Evolutionary conservation across 1,140 invertebrate species (phyloP).

Genomic region (Polyergus mexicanus): DNA sequence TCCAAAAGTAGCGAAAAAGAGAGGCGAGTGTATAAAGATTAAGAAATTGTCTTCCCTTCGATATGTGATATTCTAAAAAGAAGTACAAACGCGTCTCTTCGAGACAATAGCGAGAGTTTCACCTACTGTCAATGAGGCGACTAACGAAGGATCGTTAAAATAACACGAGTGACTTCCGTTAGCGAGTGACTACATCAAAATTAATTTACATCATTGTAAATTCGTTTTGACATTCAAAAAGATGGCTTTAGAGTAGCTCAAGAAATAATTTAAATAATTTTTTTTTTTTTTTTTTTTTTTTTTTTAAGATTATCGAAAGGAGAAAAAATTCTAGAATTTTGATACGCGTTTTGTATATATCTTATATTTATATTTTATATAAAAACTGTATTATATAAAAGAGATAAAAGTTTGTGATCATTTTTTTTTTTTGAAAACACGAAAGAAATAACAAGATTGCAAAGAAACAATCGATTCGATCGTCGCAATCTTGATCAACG

Average conservation of each 20-base stretch:
- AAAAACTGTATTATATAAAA: no score
- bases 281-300: no score
- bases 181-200: not conserved
- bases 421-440: no score
- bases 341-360: not conserved
- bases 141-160: not conserved
- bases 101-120: constrained; percentile 58
- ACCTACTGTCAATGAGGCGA: constrained; percentile 19
- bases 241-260: not conserved
- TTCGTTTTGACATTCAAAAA: not conserved
- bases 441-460: no score
- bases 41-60: constrained; percentile 15
- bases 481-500: constrained; percentile 7
- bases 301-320: not conserved
- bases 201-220: not conserved
- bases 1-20: not conserved
- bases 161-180: not conserved
- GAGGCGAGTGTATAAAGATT: not conserved
- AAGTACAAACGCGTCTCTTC: not conserved
- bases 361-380: no score
- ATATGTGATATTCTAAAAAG: not conserved
- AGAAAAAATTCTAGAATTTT: not conserved
- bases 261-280: not conserved
- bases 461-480: not conserved
- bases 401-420: no score